Conservation (phyloP, 2,113 vertebrate species). For the Grammomys surdaster region DNA sequence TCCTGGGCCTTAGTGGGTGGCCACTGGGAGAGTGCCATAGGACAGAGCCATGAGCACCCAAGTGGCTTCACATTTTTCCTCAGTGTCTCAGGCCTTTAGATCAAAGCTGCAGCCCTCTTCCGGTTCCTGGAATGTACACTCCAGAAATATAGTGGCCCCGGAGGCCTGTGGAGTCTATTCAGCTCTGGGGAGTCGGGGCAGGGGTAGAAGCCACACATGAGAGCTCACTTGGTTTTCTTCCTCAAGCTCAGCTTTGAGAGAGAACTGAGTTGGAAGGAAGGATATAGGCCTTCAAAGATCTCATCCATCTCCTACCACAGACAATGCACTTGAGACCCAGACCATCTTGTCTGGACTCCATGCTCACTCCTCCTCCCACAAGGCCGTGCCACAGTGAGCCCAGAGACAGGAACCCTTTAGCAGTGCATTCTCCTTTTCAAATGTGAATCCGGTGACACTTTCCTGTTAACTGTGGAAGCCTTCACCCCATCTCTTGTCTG, state of each 20-base stretch:
- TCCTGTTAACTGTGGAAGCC: background rate
- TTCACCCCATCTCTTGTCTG: background rate
- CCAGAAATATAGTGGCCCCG: background rate
- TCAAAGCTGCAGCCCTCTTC: background rate
- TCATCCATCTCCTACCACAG: background rate
- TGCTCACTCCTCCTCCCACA: background rate
- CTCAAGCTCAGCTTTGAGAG: constrained; percentile 7
- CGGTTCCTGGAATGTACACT: rapidly evolving
- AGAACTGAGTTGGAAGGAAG: background rate
- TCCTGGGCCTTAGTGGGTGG: background rate
- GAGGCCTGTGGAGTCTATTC: background rate
- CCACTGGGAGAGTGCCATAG: background rate
- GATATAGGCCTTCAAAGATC: background rate
- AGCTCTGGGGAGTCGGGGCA: too few relatives aligned
- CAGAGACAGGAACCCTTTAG: background rate
- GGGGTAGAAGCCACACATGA: background rate
- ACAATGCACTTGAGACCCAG: background rate
- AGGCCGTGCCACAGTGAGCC: rapidly evolving
- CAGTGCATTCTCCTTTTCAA: too few relatives aligned
- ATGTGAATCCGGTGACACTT: background rate
- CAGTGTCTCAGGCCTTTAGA: background rate
- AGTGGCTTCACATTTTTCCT: background rate
- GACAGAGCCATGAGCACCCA: background rate
- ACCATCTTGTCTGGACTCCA: background rate
- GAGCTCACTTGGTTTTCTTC: background rate